Conservation (phyloP, 2,888 invertebrate genomes). For the Mamestra brassicae region DNA sequence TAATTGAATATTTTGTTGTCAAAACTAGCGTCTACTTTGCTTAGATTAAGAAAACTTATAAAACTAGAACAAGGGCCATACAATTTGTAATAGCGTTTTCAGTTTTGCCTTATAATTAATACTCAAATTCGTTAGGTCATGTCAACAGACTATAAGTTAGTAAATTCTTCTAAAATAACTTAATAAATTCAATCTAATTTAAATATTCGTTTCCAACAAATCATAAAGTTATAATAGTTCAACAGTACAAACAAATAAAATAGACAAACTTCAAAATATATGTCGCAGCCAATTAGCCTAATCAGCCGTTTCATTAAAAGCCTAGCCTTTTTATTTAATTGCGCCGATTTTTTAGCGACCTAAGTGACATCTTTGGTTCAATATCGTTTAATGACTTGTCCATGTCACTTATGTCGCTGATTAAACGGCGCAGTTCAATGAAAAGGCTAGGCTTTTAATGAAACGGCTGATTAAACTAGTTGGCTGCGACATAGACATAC, state of each 20-base stretch:
- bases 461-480: too few relatives aligned
- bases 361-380: too few relatives aligned
- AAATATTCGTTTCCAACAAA: conserved; percentile 59
- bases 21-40: conserved; percentile 12
- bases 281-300: too few relatives aligned
- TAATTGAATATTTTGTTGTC: conserved; percentile 9
- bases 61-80: conserved; percentile 7
- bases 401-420: too few relatives aligned
- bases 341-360: too few relatives aligned
- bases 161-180: conserved; percentile 51
- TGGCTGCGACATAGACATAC: conserved; percentile 2
- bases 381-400: too few relatives aligned
- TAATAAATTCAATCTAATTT: conserved; percentile 45
- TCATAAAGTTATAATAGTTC: conserved; percentile 52
- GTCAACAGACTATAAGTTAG: conserved; percentile 22
- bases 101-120: conserved; percentile 18
- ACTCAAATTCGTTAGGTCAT: conserved; percentile 40
- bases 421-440: too few relatives aligned
- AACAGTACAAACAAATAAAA: conserved; percentile 41
- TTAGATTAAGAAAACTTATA: conserved; percentile 8
- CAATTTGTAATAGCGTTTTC: conserved; percentile 1
- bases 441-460: too few relatives aligned
- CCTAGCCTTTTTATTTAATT: too few relatives aligned
- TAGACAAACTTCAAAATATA: conserved; percentile 48
- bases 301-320: too few relatives aligned